Evolutionary conservation across 2,797 vertebrate species (phyloP).

Genomic region (Chloroceryle inda): DNA sequence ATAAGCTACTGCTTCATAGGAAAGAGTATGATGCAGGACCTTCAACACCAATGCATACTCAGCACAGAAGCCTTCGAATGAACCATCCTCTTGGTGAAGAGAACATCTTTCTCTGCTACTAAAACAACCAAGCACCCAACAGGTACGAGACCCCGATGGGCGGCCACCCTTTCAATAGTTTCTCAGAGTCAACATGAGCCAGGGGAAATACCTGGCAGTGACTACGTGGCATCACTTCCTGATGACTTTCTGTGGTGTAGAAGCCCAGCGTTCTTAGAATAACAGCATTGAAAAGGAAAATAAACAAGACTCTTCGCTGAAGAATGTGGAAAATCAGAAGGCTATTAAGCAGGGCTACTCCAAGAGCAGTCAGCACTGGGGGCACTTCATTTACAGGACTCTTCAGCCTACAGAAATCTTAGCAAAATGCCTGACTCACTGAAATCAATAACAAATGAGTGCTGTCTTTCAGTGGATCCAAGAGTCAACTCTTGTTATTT

Average conservation of each 20-base stretch:
- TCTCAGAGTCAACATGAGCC: not conserved
- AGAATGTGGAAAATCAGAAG: not conserved
- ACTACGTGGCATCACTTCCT: not conserved
- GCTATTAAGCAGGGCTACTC: not conserved
- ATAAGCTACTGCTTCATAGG: not conserved
- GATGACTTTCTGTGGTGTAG: not conserved
- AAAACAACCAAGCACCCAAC: not conserved
- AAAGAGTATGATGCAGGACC: rapidly evolving
- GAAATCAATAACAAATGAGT: not conserved
- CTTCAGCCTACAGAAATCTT: not conserved
- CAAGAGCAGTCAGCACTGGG: not conserved
- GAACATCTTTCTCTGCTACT: rapidly evolving
- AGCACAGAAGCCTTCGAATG: rapidly evolving
- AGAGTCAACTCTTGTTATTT: not conserved
- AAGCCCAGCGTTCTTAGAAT: not conserved
- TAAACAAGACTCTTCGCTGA: not conserved
- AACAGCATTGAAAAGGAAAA: not conserved
- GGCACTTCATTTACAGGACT: not conserved
- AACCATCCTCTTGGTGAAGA: not conserved
- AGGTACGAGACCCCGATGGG: rapidly evolving
- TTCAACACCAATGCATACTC: not conserved
- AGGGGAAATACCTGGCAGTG: not conserved
- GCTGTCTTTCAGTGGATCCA: not conserved
- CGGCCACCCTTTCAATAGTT: not conserved
- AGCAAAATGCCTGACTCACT: not conserved